Evolutionary conservation across 2,113 vertebrate species (phyloP).

Genomic region (Anolis sagrei): DNA sequence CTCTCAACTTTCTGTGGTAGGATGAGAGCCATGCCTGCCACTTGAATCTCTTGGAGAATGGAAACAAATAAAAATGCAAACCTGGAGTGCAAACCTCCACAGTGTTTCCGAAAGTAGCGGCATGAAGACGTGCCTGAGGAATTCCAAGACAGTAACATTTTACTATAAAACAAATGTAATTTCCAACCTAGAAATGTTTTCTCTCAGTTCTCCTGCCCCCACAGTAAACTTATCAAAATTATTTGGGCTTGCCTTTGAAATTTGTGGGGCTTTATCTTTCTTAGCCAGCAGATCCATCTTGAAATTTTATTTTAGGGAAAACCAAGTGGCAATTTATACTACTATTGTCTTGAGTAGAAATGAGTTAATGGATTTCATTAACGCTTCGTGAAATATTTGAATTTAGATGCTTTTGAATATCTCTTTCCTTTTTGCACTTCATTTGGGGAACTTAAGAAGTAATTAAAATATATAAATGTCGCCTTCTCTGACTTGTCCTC

Average conservation of each 20-base stretch:
- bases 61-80: background rate
- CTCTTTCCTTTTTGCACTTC: constrained; percentile 11
- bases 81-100: background rate
- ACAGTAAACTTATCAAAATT: too few species aligned
- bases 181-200: background rate
- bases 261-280: too few species aligned
- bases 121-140: background rate
- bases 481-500: too few species aligned
- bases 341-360: background rate
- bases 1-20: too few species aligned
- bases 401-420: background rate
- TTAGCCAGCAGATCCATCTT: too few species aligned
- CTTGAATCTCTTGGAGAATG: too few species aligned
- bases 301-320: too few species aligned
- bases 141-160: background rate
- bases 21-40: too few species aligned
- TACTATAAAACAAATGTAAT: background rate
- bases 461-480: background rate
- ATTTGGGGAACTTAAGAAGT: background rate
- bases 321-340: too few species aligned
- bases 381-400: background rate
- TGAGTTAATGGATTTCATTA: background rate
- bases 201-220: too few species aligned
- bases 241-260: too few species aligned
- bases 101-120: background rate